Conservation (phyloP, 2,888 invertebrate genomes). For the Dione juno region DNA sequence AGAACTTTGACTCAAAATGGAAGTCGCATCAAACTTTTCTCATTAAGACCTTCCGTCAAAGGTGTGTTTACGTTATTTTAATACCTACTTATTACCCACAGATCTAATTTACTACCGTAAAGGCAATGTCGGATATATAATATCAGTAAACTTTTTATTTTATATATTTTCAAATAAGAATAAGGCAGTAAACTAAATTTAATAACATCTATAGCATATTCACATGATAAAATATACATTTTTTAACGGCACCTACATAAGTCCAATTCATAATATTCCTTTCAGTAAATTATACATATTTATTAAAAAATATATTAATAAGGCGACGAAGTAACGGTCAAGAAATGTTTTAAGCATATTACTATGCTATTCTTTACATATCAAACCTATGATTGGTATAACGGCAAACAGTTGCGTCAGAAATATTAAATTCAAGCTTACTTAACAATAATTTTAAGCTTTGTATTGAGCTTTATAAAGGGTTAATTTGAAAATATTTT, state of each 20-base stretch:
- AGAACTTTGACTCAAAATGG: constrained; percentile 79
- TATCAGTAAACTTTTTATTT: constrained; percentile 14
- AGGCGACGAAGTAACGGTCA: constrained; percentile 69
- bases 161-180: not conserved
- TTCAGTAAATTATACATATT: constrained; percentile 47
- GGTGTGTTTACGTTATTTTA: constrained; percentile 80
- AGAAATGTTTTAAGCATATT: constrained; percentile 63
- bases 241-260: too few relatives aligned
- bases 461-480: not conserved
- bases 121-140: constrained; percentile 34
- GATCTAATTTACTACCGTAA: constrained; percentile 58
- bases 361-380: constrained; percentile 64
- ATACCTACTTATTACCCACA: constrained; percentile 64
- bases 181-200: not conserved
- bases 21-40: constrained; percentile 82
- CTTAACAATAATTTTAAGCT: not conserved
- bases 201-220: not conserved
- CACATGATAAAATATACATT: too few relatives aligned
- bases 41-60: constrained; percentile 81
- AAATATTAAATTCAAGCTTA: not conserved
- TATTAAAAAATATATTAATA: constrained; percentile 58
- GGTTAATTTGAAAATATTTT: not conserved
- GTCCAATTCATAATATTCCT: not conserved
- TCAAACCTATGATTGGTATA: constrained; percentile 37
- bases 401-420: constrained; percentile 23